phyloP scores from a whole-genome alignment of 2,888 invertebrate genomes.

The Ectemnius lituratus region DNA sequence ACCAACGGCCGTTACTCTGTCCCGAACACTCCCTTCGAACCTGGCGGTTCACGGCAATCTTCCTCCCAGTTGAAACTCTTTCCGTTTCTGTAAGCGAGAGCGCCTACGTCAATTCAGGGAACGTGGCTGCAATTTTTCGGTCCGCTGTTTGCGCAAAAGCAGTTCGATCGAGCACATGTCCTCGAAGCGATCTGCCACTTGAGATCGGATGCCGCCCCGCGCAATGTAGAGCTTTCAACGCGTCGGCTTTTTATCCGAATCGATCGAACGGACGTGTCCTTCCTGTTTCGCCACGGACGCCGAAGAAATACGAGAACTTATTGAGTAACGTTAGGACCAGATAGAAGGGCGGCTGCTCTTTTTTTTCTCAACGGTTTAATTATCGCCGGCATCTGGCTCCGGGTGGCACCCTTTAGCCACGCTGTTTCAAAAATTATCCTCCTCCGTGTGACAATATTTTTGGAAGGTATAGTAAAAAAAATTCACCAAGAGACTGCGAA shows the following conservation, averaged over 20 bases:
- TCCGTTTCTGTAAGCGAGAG: background rate
- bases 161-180: background rate
- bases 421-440: no score
- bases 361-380: slow-evolving; percentile 54
- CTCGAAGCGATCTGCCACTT: background rate
- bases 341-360: slow-evolving; percentile 45
- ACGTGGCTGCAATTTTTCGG: background rate
- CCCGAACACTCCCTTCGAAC: slow-evolving; percentile 56
- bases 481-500: no score
- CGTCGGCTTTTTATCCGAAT: slow-evolving; percentile 28
- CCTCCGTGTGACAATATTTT: no score
- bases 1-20: slow-evolving; percentile 63
- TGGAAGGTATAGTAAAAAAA: no score
- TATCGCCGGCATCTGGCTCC: slow-evolving; percentile 51
- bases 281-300: slow-evolving; percentile 47
- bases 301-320: slow-evolving; percentile 50
- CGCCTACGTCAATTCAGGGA: background rate
- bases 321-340: slow-evolving; percentile 39
- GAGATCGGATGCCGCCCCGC: slow-evolving; percentile 39
- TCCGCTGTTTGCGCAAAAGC: background rate
- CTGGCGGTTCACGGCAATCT: slow-evolving; percentile 58
- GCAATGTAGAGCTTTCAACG: slow-evolving; percentile 5
- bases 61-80: slow-evolving; percentile 42
- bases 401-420: no score
- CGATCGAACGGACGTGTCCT: slow-evolving; percentile 44